Percentiles rank a stretch among this genome's conserved stretches.
Evolutionary conservation across 2,113 vertebrate species (phyloP).

Genomic region (Chaetops frenatus): DNA sequence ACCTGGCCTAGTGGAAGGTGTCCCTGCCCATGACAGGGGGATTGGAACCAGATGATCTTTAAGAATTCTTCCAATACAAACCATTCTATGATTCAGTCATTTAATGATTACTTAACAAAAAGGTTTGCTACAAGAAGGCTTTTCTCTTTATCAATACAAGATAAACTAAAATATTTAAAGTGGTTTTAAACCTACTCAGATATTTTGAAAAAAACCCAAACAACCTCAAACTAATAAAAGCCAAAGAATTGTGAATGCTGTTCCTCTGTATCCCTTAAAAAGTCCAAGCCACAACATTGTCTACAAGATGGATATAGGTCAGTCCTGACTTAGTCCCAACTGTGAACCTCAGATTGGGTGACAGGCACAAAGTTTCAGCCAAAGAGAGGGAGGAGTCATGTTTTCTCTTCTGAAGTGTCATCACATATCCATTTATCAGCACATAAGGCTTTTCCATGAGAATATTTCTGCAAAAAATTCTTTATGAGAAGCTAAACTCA

Average conservation of each 20-base stretch:
- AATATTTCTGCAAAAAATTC: neutral
- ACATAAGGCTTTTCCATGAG: neutral
- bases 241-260: neutral
- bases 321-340: neutral
- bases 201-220: neutral
- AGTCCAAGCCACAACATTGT: neutral
- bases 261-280: neutral
- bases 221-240: neutral
- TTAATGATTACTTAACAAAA: neutral
- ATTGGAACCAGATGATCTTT: neutral
- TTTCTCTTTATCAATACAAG: neutral
- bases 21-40: neutral
- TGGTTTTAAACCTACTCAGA: neutral
- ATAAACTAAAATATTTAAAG: neutral
- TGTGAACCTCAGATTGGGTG: neutral
- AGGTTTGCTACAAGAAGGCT: neutral
- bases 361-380: neutral
- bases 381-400: neutral
- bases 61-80: neutral
- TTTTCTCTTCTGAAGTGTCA: constrained; percentile 16
- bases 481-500: neutral
- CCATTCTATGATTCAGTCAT: neutral
- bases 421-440: neutral
- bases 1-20: neutral
- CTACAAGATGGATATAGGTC: neutral